A percentile compares a stretch with the other conserved stretches of the same genome.
These are phyloP conservation scores for Hemaris fuciformis DNA, from an alignment of 2,888 invertebrate genomes.

Conservation along the genomic window DNA sequence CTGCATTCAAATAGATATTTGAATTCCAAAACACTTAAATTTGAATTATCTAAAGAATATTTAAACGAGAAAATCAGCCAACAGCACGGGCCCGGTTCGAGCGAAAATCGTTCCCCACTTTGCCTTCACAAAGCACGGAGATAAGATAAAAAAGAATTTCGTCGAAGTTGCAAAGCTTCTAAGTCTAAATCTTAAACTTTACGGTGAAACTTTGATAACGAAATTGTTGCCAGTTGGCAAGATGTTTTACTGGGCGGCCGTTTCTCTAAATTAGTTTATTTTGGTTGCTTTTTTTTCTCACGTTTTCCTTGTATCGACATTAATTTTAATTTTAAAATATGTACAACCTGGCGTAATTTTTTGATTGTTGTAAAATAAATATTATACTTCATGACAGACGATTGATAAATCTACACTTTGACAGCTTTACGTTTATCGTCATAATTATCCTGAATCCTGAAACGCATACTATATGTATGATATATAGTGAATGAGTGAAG, in stretches of 20 bases:
- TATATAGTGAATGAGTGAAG: no score
- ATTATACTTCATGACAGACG: no score
- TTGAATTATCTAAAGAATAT: no score
- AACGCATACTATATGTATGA: no score
- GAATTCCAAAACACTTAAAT: no score
- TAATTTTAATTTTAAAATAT: background rate
- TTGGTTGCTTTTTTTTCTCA: background rate
- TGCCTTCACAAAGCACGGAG: background rate
- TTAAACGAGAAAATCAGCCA: no score
- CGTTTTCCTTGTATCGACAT: background rate
- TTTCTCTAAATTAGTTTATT: background rate
- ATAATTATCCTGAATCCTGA: no score
- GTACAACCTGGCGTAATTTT: background rate
- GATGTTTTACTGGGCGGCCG: background rate
- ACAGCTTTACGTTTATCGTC: no score
- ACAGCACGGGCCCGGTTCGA: background rate
- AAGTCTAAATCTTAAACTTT: background rate
- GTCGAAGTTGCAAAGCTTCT: background rate
- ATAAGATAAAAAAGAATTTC: constrained; percentile 1
- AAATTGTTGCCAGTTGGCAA: background rate
- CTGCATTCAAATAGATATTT: no score
- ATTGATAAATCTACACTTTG: no score
- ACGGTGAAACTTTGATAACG: background rate
- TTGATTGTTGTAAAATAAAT: no score
- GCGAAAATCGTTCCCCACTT: background rate